Conservation (phyloP, 2,797 vertebrate genomes). For the Sebastes matsubarae region DNA sequence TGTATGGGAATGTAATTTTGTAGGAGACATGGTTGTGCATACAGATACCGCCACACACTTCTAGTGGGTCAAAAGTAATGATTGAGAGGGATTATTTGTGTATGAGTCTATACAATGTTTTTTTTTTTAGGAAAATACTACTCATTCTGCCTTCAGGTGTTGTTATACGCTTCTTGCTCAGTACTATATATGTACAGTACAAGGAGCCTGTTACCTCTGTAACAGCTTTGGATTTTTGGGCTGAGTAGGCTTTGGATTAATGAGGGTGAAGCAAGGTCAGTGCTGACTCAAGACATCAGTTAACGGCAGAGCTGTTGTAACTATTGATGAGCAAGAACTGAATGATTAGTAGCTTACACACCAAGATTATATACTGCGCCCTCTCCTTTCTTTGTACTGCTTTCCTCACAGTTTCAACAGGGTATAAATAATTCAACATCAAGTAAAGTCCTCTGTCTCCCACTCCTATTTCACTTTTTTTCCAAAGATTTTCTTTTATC, state of each 20-base stretch:
- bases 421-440: constrained; percentile 9
- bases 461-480: neutral
- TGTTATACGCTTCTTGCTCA: neutral
- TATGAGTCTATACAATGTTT: neutral
- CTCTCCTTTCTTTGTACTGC: neutral
- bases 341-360: constrained; percentile 47
- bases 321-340: constrained; percentile 55
- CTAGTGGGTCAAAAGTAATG: neutral
- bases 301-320: constrained; percentile 41
- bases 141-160: neutral
- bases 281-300: constrained; percentile 56
- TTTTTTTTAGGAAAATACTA: neutral
- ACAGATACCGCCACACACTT: neutral
- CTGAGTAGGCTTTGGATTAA: constrained; percentile 64
- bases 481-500: constrained; percentile 23
- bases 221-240: constrained; percentile 40
- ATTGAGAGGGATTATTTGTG: neutral
- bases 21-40: neutral
- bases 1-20: neutral
- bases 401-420: neutral
- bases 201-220: neutral
- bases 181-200: neutral
- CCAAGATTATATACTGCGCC: constrained; percentile 26
- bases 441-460: neutral
- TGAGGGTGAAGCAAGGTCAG: constrained; percentile 62